A percentile compares a stretch with the other conserved stretches of the same genome.
phyloP scores from a whole-genome alignment of 2,888 invertebrate species.

The Pristionchus exspectatus region DNA sequence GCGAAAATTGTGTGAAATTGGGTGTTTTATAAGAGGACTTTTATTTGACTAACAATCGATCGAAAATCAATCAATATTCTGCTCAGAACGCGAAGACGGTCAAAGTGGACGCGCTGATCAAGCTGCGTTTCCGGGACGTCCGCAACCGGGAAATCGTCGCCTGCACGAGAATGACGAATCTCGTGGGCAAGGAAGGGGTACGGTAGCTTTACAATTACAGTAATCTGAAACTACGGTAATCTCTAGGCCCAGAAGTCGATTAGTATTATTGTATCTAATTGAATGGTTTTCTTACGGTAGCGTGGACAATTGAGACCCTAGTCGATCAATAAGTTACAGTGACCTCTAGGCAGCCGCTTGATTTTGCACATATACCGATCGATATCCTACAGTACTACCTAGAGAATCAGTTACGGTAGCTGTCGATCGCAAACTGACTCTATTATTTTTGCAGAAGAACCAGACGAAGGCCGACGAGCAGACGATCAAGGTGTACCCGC shows the following conservation, averaged over 20 bases:
- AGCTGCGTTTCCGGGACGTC: slow-evolving; percentile 83
- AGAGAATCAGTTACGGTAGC: too few relatives aligned
- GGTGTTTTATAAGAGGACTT: too few relatives aligned
- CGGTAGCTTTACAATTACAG: not conserved
- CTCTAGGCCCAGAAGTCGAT: not conserved
- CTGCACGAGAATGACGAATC: slow-evolving; percentile 69
- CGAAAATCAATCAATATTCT: slow-evolving; percentile 7
- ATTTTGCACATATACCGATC: not conserved
- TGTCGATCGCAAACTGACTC: too few relatives aligned
- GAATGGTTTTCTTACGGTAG: too few relatives aligned
- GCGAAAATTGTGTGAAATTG: too few relatives aligned
- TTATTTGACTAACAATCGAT: not conserved
- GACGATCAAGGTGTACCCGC: slow-evolving; percentile 64
- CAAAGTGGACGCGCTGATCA: slow-evolving; percentile 82
- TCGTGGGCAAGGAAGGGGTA: slow-evolving; percentile 52
- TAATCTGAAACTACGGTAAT: not conserved
- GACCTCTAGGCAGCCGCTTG: not conserved
- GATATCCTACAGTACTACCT: not conserved
- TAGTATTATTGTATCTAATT: not conserved
- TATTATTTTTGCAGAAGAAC: slow-evolving; percentile 52
- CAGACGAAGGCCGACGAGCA: slow-evolving; percentile 71
- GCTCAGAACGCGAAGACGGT: slow-evolving; percentile 83
- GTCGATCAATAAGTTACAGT: not conserved
- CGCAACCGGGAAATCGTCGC: slow-evolving; percentile 81
- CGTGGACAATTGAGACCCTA: not conserved